Conservation (phyloP, 2,888 invertebrate genomes). For the Helleia helle region DNA sequence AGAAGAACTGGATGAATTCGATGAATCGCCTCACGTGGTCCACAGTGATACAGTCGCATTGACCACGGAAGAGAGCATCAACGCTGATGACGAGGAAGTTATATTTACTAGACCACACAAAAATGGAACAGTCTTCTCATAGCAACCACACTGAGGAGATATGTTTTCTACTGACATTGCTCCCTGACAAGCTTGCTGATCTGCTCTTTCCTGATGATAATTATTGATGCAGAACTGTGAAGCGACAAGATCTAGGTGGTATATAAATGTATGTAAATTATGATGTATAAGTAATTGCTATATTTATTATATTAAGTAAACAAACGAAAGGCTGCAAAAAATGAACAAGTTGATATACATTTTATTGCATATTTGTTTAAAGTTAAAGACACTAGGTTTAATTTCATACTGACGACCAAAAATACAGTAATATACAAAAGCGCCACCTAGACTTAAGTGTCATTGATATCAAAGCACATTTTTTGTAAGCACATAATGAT, state of each 20-base stretch:
- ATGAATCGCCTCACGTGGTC: constrained; percentile 92
- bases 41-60: constrained; percentile 63
- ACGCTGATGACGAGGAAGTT: constrained; percentile 64
- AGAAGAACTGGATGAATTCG: constrained; percentile 92
- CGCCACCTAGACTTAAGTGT: neutral
- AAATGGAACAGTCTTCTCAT: constrained; percentile 51
- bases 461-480: neutral
- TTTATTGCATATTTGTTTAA: neutral
- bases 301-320: neutral
- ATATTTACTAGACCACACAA: constrained; percentile 54
- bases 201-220: neutral
- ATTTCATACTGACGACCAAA: constrained; percentile 2
- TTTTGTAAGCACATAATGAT: neutral
- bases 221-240: neutral
- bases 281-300: constrained; percentile 1
- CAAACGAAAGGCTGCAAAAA: neutral
- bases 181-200: neutral
- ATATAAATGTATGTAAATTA: too few relatives aligned
- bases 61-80: constrained; percentile 46
- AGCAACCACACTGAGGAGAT: constrained; percentile 32
- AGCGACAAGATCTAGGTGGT: neutral
- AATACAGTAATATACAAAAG: too few relatives aligned
- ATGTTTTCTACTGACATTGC: neutral
- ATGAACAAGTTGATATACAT: constrained; percentile 3
- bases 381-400: neutral